These are phyloP conservation scores for Zaprionus capensis DNA, from an alignment of 1,140 invertebrate species.

Conservation along the genomic window DNA sequence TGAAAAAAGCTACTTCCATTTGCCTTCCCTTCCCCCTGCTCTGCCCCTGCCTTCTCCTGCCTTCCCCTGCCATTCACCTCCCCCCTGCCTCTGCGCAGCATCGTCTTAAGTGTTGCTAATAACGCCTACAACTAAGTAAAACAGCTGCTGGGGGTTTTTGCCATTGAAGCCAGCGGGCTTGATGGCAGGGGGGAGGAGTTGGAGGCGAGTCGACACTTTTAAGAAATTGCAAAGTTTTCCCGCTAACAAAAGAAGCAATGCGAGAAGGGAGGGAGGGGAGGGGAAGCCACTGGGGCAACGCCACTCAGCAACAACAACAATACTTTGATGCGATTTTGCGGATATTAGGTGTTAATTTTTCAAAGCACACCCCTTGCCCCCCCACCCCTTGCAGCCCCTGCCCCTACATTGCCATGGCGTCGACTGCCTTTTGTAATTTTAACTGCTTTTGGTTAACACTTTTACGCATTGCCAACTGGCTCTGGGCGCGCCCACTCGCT, in stretches of 20 bases:
- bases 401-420: conserved; percentile 63
- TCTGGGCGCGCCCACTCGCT: conserved; percentile 27
- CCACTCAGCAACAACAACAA: conserved; percentile 52
- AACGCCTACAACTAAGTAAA: conserved; percentile 77
- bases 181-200: not conserved
- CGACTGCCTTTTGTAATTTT: conserved; percentile 78
- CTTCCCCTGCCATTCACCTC: not conserved
- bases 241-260: conserved; percentile 58
- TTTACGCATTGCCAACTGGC: conserved; percentile 78
- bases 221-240: conserved; percentile 81
- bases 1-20: conserved; percentile 40
- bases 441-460: conserved; percentile 82
- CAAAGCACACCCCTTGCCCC: conserved; percentile 47
- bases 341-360: conserved; percentile 83
- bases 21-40: not conserved
- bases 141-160: conserved; percentile 52
- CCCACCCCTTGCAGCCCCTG: not conserved
- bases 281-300: not conserved
- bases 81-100: not conserved
- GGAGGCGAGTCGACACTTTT: conserved; percentile 62
- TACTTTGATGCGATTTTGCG: conserved; percentile 83
- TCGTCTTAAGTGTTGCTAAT: conserved; percentile 77
- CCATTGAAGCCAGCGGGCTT: not conserved
- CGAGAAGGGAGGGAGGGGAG: not conserved
- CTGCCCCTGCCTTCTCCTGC: not conserved